Percentiles rank a stretch among this genome's conserved stretches.
Conservation (phyloP, 1,140 invertebrate genomes). For the Calephelis nemesis region DNA sequence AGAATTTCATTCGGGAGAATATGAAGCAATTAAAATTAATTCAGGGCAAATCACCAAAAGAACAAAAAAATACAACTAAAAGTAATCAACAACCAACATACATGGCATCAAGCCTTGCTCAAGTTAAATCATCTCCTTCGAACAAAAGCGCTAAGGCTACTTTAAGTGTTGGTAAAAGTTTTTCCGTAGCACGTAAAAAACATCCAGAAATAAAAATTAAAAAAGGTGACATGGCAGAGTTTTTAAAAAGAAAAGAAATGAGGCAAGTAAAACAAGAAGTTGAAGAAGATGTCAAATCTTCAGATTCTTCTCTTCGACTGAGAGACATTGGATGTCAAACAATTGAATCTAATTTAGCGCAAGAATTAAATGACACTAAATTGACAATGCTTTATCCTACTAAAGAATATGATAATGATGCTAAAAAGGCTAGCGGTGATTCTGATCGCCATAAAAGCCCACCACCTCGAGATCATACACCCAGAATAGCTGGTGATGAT, state of each 20-base stretch:
- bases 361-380: constrained; percentile 60
- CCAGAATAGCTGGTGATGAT: constrained; percentile 50
- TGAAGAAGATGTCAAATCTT: constrained; percentile 45
- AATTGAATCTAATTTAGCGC: constrained; percentile 60
- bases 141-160: constrained; percentile 55
- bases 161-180: constrained; percentile 51
- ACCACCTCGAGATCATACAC: constrained; percentile 32
- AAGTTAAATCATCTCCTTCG: constrained; percentile 64
- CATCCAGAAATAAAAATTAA: constrained; percentile 57
- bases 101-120: constrained; percentile 39
- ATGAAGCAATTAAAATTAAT: constrained; percentile 79
- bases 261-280: constrained; percentile 47
- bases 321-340: constrained; percentile 68
- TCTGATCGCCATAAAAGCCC: constrained; percentile 43
- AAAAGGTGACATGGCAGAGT: constrained; percentile 74
- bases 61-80: constrained; percentile 57
- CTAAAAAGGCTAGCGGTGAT: constrained; percentile 68
- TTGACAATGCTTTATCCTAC: constrained; percentile 64
- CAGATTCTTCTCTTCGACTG: constrained; percentile 51
- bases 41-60: constrained; percentile 71
- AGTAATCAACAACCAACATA: constrained; percentile 45
- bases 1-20: constrained; percentile 81
- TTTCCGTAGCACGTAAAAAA: constrained; percentile 48
- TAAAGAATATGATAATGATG: constrained; percentile 52
- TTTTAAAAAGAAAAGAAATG: constrained; percentile 63